phyloP scores from a whole-genome alignment of 2,797 vertebrate genomes.

The Emydoidea blandingii region DNA sequence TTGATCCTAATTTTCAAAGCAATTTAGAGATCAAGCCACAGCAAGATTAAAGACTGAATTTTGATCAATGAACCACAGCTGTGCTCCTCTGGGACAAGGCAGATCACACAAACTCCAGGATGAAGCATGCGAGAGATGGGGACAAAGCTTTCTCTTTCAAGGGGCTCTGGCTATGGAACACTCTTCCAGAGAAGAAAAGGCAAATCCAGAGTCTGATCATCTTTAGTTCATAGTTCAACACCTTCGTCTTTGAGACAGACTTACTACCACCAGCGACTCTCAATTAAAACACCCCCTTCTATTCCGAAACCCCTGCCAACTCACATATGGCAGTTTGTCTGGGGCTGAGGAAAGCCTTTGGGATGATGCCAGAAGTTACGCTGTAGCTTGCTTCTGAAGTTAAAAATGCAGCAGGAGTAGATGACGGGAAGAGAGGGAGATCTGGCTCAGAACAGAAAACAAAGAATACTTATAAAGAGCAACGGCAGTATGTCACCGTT shows the following conservation, averaged over 20 bases:
- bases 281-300: background rate
- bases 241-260: background rate
- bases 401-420: constrained; percentile 6
- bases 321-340: background rate
- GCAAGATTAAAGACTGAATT: background rate
- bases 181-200: background rate
- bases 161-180: background rate
- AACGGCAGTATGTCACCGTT: constrained; percentile 16
- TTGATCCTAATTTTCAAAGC: background rate
- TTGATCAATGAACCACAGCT: background rate
- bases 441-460: constrained; percentile 56
- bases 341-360: background rate
- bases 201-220: background rate
- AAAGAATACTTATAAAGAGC: constrained; percentile 41
- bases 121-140: background rate
- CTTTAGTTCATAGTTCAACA: background rate
- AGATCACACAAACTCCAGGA: background rate
- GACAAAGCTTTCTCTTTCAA: background rate
- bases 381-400: background rate
- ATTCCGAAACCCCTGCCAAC: background rate
- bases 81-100: background rate
- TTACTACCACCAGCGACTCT: background rate
- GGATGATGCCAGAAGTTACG: constrained; percentile 12
- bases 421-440: constrained; percentile 32
- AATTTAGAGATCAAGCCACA: no score